Evolutionary conservation across 1,140 invertebrate species (phyloP).

Genomic region (Dendrolimus kikuchii): DNA sequence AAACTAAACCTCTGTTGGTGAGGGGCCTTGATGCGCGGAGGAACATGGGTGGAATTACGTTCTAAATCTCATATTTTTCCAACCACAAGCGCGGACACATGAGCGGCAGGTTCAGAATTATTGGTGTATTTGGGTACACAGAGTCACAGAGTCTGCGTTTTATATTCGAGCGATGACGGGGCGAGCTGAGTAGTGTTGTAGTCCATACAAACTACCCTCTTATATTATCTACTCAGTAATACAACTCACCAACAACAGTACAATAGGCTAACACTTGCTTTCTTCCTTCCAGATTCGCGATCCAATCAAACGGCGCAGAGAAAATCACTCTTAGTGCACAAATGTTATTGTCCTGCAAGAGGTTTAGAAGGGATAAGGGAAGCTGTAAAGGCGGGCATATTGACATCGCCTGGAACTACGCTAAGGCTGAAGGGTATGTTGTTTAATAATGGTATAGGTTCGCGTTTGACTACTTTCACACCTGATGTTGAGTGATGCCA

Average conservation of each 20-base stretch:
- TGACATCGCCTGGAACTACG: conserved; percentile 92
- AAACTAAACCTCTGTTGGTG: no score
- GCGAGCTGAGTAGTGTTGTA: no score
- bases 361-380: conserved; percentile 74
- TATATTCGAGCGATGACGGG: no score
- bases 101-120: no score
- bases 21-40: no score
- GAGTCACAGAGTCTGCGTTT: no score
- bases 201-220: no score
- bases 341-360: conserved; percentile 89
- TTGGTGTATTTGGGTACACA: no score
- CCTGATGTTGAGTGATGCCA: neutral
- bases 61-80: no score
- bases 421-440: conserved; percentile 85
- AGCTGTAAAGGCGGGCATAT: conserved; percentile 91
- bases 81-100: no score
- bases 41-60: no score
- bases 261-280: neutral
- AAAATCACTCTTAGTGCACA: conserved; percentile 83
- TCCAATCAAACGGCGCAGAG: conserved; percentile 86
- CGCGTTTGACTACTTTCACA: neutral
- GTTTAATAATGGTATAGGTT: neutral
- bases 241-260: neutral
- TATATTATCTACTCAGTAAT: no score
- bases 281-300: conserved; percentile 76